Base-by-base conservation (phyloP, 2,888 invertebrate species). In the Hydriomena furcata region DNA sequence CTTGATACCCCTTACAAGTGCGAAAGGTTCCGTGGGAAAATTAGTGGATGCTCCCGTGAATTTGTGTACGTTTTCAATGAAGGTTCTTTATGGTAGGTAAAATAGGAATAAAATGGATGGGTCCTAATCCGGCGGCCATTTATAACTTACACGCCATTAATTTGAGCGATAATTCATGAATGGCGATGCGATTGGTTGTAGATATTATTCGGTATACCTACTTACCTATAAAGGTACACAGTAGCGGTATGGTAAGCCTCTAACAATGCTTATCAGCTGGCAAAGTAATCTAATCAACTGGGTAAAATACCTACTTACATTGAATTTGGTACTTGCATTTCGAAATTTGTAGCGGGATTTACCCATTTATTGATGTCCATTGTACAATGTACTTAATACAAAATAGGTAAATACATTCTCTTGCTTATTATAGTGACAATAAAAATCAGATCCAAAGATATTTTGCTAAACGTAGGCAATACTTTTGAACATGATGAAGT, bases 121-220 rank as follows among this genome's bases (percentile, higher is more conserved):
- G 58, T 71, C 83, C 80, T 89, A 90, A 89, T 89, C 89, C 85
- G 64, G 63, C 79, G 79, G 84, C 87, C 89, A 90, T 90, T 89
- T 89, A 89, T 89, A 90, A 86, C 86, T 89, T 80, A 88, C 89
- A 89, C 87, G 82, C 86, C 89, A 90, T 90, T 90, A 90, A 89
- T 88, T 90, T 85, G 85, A 84, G 83, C 82, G 87, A 89, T 90
- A 89, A 88, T 86, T 87, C 77, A 76, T 76, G 80, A 75, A 76
- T 76, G 69, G 81, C 81, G 78, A 71, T 68, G 76, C 78, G 77
- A 88, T 88, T 87, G 87, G 86, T 65, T 67, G 80, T 68, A 82
- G 82, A 84, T 85, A 85, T 73, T 65, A 62, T 73, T 68, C 66
- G 71, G 67, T 68, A 70, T 27, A 17, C 17, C n/a, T n/a, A 20